Evolutionary conservation across 2,113 vertebrate species (phyloP).

Genomic region (Onychorhynchus coronatus): DNA sequence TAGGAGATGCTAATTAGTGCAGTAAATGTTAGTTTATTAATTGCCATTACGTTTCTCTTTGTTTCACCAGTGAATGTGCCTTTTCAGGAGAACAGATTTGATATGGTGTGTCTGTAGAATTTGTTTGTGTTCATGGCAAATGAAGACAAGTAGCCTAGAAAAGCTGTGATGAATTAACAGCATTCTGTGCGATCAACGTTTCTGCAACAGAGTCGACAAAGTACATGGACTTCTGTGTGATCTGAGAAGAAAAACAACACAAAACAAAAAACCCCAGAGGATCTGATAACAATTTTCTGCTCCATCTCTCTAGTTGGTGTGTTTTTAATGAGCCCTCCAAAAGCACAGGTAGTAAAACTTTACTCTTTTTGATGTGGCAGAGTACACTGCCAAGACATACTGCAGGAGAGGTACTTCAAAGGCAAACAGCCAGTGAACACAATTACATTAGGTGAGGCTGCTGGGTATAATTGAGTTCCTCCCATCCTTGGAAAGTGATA

Average conservation of each 20-base stretch:
- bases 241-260: slow-evolving; percentile 31
- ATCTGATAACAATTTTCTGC: slow-evolving; percentile 65
- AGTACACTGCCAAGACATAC: slow-evolving; percentile 57
- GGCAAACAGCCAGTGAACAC: slow-evolving; percentile 55
- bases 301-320: slow-evolving; percentile 31
- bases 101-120: slow-evolving; percentile 31
- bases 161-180: slow-evolving; percentile 55
- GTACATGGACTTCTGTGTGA: slow-evolving; percentile 18
- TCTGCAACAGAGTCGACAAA: slow-evolving; percentile 37
- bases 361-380: slow-evolving; percentile 66
- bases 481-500: slow-evolving; percentile 54
- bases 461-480: slow-evolving; percentile 68
- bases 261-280: slow-evolving; percentile 23
- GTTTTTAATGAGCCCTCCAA: slow-evolving; percentile 69
- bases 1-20: slow-evolving; percentile 74
- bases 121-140: slow-evolving; percentile 53
- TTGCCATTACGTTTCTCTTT: slow-evolving; percentile 65
- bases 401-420: slow-evolving; percentile 58
- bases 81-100: slow-evolving; percentile 61
- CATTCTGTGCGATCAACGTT: slow-evolving; percentile 21
- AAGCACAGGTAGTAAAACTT: slow-evolving; percentile 66
- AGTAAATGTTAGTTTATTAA: slow-evolving; percentile 75
- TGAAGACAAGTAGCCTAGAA: slow-evolving; percentile 51
- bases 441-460: slow-evolving; percentile 57
- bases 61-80: slow-evolving; percentile 63